Base-by-base conservation (phyloP, 1,140 invertebrate genomes). In the Drosophila funebris region DNA sequence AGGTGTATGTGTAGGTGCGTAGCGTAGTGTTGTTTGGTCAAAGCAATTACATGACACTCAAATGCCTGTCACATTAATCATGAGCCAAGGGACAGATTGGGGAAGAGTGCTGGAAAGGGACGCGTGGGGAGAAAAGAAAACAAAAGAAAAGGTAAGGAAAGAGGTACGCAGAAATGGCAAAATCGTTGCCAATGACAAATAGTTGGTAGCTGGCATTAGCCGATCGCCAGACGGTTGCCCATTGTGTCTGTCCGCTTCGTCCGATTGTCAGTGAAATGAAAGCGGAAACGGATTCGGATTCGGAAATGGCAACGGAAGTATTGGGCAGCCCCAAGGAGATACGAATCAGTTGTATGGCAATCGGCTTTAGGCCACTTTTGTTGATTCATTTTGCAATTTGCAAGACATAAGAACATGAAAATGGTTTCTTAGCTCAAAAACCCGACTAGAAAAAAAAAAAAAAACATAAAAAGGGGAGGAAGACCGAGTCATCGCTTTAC, bases 351-450 rank as follows among this genome's bases (percentile, higher is more conserved):
- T 50, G 33, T 50, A 24, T 33, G 31, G 61, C 43, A 64, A 66
- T 56, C 61, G 68, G 68, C 43, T 64, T 71, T 70, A 31, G 33
- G 68, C 29, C 52, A 56, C 61, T 71, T 71, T 39, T 16, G 39
- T 39, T 71, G 61, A 66, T 71, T 50, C 61, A 71, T 71, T 71
- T 71, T 57, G 52, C 27, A 66, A 71, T 71, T 71, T 71, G 68
- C 61, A 31, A 71, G 61, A 31, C 50, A 63, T 54, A 54, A 53
- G 46, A 69, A 69, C 56, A 69, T 69, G 56, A 52, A 69, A 61
- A 69, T 52, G 18, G 24, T 43, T 29, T 33, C 4, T 27, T 14
- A 14, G 14, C 16, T 11, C n/a, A 4, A 11, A 13, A 9, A 27
- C 24, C 29, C 33, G 5, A 13, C 33, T 13, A n/a, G 11, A 13